Evolutionary conservation across 2,888 invertebrate species (phyloP).

Genomic region (Hirtodrosophila histrioides): DNA sequence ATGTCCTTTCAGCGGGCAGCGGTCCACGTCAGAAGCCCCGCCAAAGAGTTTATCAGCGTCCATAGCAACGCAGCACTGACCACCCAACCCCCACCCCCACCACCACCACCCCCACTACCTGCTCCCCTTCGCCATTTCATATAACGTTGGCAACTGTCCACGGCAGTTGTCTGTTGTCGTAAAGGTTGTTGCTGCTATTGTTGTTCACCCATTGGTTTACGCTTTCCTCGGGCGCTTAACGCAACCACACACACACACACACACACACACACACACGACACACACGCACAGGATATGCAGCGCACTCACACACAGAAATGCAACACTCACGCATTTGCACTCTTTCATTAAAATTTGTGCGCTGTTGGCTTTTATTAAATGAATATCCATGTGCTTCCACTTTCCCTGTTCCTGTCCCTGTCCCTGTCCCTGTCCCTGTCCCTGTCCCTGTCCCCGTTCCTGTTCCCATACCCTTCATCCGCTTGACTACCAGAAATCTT

Average conservation of each 20-base stretch:
- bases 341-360: constrained; percentile 72
- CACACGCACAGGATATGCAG: constrained; percentile 2
- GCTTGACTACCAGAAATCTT: constrained; percentile 31
- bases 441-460: not conserved
- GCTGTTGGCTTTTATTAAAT: constrained; percentile 75
- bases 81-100: too few species aligned
- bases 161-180: not conserved
- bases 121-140: constrained; percentile 17
- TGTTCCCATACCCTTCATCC: constrained; percentile 4
- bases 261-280: constrained; percentile 25
- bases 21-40: constrained; percentile 60
- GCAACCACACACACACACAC: not conserved
- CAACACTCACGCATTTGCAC: constrained; percentile 48
- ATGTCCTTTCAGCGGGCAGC: constrained; percentile 68
- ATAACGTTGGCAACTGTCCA: constrained; percentile 35
- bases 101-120: not conserved
- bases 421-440: not conserved
- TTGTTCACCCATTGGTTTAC: constrained; percentile 37
- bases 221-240: constrained; percentile 3
- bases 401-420: not conserved
- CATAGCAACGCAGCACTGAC: constrained; percentile 27
- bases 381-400: constrained; percentile 55
- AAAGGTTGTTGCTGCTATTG: constrained; percentile 24
- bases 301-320: not conserved
- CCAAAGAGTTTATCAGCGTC: constrained; percentile 72